Evolutionary conservation across 1,140 invertebrate genomes (phyloP).

Genomic region (Drosophila seguyi): DNA sequence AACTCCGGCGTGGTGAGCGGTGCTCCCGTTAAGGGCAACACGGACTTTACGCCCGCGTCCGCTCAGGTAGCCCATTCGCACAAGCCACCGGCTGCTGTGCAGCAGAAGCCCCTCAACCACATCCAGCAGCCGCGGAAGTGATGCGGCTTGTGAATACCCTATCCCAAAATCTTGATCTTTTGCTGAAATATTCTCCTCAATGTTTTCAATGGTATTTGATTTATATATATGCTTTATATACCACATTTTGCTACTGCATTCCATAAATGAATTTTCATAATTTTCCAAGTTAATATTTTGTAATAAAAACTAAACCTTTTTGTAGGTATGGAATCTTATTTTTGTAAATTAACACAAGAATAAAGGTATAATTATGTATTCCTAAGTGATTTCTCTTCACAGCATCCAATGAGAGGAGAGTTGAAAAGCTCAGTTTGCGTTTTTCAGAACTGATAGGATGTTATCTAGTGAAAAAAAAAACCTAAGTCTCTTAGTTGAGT

Average conservation of each 20-base stretch:
- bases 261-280: slow-evolving; percentile 53
- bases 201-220: slow-evolving; percentile 55
- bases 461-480: slow-evolving; percentile 5
- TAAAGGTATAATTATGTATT: background rate
- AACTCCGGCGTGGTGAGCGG: slow-evolving; percentile 92
- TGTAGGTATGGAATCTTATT: slow-evolving; percentile 3
- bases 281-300: slow-evolving; percentile 38
- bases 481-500: background rate
- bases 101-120: slow-evolving; percentile 86
- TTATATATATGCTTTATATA: slow-evolving; percentile 38
- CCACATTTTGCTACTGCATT: slow-evolving; percentile 71
- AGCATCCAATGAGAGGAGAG: background rate
- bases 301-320: slow-evolving; percentile 58
- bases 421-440: background rate
- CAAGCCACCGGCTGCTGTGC: slow-evolving; percentile 88
- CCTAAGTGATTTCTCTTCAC: background rate
- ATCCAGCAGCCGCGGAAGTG: slow-evolving; percentile 93
- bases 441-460: background rate
- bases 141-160: background rate
- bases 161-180: slow-evolving; percentile 43
- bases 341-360: background rate
- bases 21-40: slow-evolving; percentile 92
- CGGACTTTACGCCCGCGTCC: slow-evolving; percentile 94
- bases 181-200: slow-evolving; percentile 37
- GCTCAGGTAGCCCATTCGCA: slow-evolving; percentile 92